These are phyloP conservation scores for Lordiphosa mommai DNA, from an alignment of 1,140 invertebrate species.

Conservation along the genomic window DNA sequence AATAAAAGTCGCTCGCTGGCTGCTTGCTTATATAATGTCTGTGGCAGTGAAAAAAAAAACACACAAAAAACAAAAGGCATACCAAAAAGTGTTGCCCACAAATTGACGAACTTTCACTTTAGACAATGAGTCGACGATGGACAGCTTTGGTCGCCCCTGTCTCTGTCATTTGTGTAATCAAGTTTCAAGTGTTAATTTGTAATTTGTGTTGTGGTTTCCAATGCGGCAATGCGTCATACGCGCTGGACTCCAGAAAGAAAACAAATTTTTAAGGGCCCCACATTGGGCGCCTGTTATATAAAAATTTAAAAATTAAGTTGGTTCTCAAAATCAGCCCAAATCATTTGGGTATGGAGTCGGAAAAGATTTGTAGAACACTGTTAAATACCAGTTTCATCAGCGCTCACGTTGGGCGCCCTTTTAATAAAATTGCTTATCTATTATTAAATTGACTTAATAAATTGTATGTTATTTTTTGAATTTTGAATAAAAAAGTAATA, in stretches of 20 bases:
- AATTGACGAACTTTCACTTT: constrained; percentile 66
- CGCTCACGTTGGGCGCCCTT: too few relatives aligned
- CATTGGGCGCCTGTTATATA: constrained; percentile 2
- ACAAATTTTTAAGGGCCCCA: background rate
- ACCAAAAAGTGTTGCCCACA: constrained; percentile 19
- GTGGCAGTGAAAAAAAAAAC: constrained; percentile 33
- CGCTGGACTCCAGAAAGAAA: background rate
- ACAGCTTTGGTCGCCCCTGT: background rate
- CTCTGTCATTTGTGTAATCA: constrained; percentile 42
- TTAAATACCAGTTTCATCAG: too few relatives aligned
- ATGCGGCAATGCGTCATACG: constrained; percentile 4
- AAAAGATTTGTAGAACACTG: too few relatives aligned
- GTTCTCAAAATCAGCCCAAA: too few relatives aligned
- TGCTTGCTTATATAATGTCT: constrained; percentile 23
- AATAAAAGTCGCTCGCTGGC: constrained; percentile 22
- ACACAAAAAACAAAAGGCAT: constrained; percentile 9
- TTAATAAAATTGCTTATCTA: too few relatives aligned
- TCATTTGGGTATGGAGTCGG: too few relatives aligned
- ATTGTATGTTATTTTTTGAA: too few relatives aligned
- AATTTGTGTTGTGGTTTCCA: constrained; percentile 23
- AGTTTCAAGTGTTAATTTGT: constrained; percentile 57
- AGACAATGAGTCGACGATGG: constrained; percentile 41
- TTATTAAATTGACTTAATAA: too few relatives aligned
- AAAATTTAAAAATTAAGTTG: too few relatives aligned
- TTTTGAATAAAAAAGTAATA: too few relatives aligned